Conservation (phyloP, 2,888 invertebrate species). For the Dorcus hopei region DNA sequence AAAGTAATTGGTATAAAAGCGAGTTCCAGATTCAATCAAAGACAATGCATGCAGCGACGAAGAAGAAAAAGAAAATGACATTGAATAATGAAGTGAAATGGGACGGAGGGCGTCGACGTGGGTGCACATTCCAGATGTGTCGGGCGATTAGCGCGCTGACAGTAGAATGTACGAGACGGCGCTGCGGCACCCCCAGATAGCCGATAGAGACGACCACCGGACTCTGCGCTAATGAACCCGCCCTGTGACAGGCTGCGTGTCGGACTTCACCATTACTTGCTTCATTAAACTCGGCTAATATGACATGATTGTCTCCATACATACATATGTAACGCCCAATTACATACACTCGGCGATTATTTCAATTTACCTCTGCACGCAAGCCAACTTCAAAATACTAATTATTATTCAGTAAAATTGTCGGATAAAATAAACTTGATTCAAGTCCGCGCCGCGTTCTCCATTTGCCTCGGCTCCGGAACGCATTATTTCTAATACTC, state of each 20-base stretch:
- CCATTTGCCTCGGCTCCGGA: not conserved
- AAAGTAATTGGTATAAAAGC: slow-evolving; percentile 11
- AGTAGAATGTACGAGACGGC: slow-evolving; percentile 34
- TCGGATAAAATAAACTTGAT: not conserved
- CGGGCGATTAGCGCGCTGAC: slow-evolving; percentile 38
- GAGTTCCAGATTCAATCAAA: slow-evolving; percentile 12
- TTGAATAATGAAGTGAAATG: slow-evolving; percentile 40
- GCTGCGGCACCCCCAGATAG: slow-evolving; percentile 28
- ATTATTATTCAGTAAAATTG: slow-evolving; percentile 1
- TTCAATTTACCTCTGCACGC: slow-evolving; percentile 43
- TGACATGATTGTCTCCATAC: slow-evolving; percentile 48
- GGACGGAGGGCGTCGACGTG: slow-evolving; percentile 39
- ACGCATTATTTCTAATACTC: not conserved
- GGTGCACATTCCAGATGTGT: slow-evolving; percentile 44
- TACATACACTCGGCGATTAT: slow-evolving; percentile 41
- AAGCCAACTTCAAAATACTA: slow-evolving; percentile 20
- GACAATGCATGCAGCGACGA: slow-evolving; percentile 7
- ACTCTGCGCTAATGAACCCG: slow-evolving; percentile 33
- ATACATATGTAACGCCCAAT: slow-evolving; percentile 47
- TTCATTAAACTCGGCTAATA: slow-evolving; percentile 49
- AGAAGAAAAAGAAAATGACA: slow-evolving; percentile 33
- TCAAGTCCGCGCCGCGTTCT: not conserved
- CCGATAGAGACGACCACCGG: slow-evolving; percentile 28
- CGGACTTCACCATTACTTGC: slow-evolving; percentile 43
- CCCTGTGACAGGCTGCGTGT: slow-evolving; percentile 37